Evolutionary conservation across 2,888 invertebrate species (phyloP), one percentile per base, ranked within the genome.

Genomic region (Melanchra persicariae): DNA sequence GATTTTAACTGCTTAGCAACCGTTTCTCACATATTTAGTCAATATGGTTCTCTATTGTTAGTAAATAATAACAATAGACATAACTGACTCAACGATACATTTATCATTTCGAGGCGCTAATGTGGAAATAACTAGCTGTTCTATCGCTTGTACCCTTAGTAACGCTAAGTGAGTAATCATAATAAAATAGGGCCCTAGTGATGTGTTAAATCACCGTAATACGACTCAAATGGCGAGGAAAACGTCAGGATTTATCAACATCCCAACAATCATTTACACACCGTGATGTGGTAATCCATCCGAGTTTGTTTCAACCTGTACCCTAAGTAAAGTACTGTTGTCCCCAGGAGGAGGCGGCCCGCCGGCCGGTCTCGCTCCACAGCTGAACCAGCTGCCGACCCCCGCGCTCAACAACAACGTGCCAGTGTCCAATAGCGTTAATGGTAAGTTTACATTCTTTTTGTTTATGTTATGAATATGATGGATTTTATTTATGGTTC

Each of bases 321-420:
- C 45, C 19, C 45, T 19, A 0, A 19, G 45, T 54, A 34, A 34
- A 8, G 6, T n/a, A 7, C 2, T 17, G 22, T 26, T 1, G 0
- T 24, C 6, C 2, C 9, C 60, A 73, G 79, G 73, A 22, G 79
- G 67, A 19, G 79, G 58, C 1, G 68, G 57, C 17, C 74, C 65
- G 12, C 54, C 59, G 0, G 68, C 43, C 19, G 77, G 61, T 0
- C 10, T 19, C 0, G 22, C 63, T 0, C 55, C 59, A 6, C 68
- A 60, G 49, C 51, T 49, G 69, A 71, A 24, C 66, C 82, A 79
- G 72, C 74, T 62, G 55, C 66, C 77, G 58, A 67, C 73, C 12
- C 81, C 91, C 2, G 93, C 90, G 0, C 90, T 90, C 62, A 89
- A 84, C 84, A 76, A 89, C 86, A 87, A 85, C 85, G 86, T 86